Percentiles rank a stretch among this genome's conserved stretches.
Evolutionary conservation across 2,888 invertebrate species (phyloP).

Genomic region (Anthophora plumipes): DNA sequence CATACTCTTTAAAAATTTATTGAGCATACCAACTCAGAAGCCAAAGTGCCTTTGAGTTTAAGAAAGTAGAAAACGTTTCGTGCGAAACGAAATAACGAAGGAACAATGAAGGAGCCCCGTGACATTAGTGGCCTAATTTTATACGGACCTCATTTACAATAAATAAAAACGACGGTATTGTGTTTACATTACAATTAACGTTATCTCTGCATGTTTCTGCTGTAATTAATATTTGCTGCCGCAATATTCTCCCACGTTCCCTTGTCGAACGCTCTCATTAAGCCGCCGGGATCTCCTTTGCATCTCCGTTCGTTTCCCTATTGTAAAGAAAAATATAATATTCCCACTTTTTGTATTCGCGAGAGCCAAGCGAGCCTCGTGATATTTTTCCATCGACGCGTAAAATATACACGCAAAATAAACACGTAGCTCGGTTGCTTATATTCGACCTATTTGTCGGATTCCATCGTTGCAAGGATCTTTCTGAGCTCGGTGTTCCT

Average conservation of each 20-base stretch:
- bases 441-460: conserved; percentile 21
- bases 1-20: too few species aligned
- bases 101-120: not conserved
- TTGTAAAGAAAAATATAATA: conserved; percentile 5
- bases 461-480: not conserved
- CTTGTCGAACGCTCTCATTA: not conserved
- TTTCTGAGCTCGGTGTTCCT: conserved; percentile 2
- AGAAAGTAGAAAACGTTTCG: conserved; percentile 3
- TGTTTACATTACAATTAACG: not conserved
- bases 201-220: not conserved
- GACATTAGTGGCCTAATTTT: conserved; percentile 9
- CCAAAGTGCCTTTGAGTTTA: not conserved
- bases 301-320: not conserved
- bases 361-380: not conserved
- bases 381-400: not conserved
- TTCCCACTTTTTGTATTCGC: not conserved
- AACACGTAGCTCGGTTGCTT: not conserved
- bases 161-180: not conserved
- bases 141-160: not conserved
- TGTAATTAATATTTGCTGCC: conserved; percentile 15
- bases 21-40: too few species aligned
- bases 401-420: conserved; percentile 26
- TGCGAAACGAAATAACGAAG: not conserved
- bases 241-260: conserved; percentile 18
- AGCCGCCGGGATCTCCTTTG: not conserved